phyloP scores from a whole-genome alignment of 2,797 vertebrate species.

The Paedocypris micromegethes region DNA sequence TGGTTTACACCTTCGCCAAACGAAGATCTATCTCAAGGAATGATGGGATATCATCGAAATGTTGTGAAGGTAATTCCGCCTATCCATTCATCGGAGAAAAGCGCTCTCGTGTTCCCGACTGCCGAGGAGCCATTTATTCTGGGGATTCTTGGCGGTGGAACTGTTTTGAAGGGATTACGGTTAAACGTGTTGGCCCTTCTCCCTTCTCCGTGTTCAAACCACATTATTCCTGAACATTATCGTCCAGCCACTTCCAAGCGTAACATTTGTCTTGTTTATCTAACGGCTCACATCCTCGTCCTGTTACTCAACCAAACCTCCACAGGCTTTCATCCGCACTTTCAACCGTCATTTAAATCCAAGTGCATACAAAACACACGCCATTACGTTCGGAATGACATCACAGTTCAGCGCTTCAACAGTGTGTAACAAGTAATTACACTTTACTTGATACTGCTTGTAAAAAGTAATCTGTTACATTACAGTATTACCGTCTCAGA shows the following conservation, averaged over 20 bases:
- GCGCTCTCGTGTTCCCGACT: conserved; percentile 45
- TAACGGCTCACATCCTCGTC: conserved; percentile 1
- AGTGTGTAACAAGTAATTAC: no score
- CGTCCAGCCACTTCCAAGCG: conserved; percentile 20
- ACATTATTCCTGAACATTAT: conserved; percentile 16
- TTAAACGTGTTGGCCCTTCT: conserved; percentile 41
- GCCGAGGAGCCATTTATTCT: conserved; percentile 45
- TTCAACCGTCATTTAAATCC: neutral
- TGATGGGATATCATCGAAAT: no score
- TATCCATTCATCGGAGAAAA: conserved; percentile 41
- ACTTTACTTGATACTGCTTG: no score
- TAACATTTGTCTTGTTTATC: conserved; percentile 22
- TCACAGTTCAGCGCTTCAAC: no score
- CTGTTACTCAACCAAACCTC: neutral
- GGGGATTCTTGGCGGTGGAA: conserved; percentile 48
- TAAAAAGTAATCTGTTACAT: no score
- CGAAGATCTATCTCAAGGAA: no score
- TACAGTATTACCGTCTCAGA: no score
- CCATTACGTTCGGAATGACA: no score
- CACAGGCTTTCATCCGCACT: neutral
- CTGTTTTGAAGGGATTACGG: conserved; percentile 50
- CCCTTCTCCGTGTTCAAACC: conserved; percentile 35
- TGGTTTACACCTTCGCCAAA: no score
- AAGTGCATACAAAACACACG: no score
- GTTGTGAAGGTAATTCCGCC: conserved; percentile 28